Percentiles rank a stretch among this genome's conserved stretches.
Conservation (phyloP, 2,797 vertebrate species). For the Xiphophorus birchmanni region DNA sequence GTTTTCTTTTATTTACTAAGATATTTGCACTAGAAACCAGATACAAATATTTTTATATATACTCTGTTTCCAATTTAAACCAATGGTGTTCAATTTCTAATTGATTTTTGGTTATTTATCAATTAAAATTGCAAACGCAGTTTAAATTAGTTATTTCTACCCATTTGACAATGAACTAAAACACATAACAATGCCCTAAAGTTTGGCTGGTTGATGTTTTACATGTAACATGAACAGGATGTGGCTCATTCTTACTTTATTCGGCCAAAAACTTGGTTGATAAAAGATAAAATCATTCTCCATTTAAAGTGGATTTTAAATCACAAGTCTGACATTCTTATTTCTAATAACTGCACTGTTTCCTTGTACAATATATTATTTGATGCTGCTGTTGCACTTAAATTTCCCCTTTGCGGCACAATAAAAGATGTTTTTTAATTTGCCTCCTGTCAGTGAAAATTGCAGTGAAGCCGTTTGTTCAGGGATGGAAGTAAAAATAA, state of each 20-base stretch:
- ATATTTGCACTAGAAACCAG: too few relatives aligned
- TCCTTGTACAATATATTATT: too few relatives aligned
- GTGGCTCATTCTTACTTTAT: neutral
- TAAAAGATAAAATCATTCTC: neutral
- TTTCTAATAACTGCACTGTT: too few relatives aligned
- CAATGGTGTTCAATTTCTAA: neutral
- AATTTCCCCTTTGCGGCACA: too few relatives aligned
- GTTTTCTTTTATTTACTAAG: too few relatives aligned
- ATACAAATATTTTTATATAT: too few relatives aligned
- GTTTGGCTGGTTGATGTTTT: neutral
- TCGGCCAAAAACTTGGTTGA: neutral
- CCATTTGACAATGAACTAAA: neutral
- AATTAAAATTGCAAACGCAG: neutral
- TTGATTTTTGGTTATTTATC: neutral
- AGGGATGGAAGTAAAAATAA: neutral
- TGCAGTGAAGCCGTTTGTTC: neutral
- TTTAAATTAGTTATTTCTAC: neutral
- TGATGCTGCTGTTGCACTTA: too few relatives aligned
- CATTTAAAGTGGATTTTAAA: neutral
- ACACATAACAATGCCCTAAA: neutral
- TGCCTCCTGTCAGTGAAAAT: neutral
- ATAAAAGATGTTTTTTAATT: too few relatives aligned
- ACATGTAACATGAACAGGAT: neutral
- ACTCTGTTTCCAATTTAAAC: neutral
- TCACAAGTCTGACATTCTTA: too few relatives aligned